Base-by-base conservation (phyloP, 2,113 vertebrate species). In the Amblyopsis rosae region DNA sequence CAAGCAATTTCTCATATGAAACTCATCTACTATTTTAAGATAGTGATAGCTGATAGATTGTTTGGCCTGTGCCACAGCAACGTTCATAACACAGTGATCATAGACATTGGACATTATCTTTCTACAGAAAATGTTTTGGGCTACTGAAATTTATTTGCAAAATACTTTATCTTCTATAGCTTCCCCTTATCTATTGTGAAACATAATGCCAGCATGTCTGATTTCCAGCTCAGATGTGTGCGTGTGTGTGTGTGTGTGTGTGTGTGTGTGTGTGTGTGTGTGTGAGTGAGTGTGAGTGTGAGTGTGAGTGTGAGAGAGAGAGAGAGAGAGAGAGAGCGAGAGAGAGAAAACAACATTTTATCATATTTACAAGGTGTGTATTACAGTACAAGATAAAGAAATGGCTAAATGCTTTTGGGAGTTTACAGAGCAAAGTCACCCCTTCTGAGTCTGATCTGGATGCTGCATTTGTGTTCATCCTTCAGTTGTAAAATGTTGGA, bases 41-140 rank as follows among this genome's bases (percentile, higher is more conserved):
- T 81, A 73, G 75, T 80, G 75, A 85, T 82, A 83, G 76, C 68
- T 77, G 80, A 83, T 86, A 84, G 11, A 70, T 80, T 83, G 76
- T 71, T 54, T 60, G 33, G 67, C 65, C 64, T 66, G 72, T 67
- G 53, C 65, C 26, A 16, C 70, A 64, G 62, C 77, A 70, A 75
- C 69, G 62, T 81, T 72, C 61, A 78, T 64, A 82, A 67, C 62
- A 72, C 77, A 2, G 26, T 26, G 74, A 67, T 63, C 67, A 53
- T 46, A 70, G 59, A 77, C 82, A 80, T 69, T 57, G 76, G 79
- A 67, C 5, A 57, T 62, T 75, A 57, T 82, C 58, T 46, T 67
- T 70, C 58, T 65, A 59, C 72, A 64, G 51, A 58, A 67, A 65
- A 70, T 59, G 61, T 57, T 73, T 41, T 41, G 35, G 35, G 35